These are phyloP conservation scores for Verasper variegatus DNA, from an alignment of 2,113 vertebrate species.

Conservation along the genomic window DNA sequence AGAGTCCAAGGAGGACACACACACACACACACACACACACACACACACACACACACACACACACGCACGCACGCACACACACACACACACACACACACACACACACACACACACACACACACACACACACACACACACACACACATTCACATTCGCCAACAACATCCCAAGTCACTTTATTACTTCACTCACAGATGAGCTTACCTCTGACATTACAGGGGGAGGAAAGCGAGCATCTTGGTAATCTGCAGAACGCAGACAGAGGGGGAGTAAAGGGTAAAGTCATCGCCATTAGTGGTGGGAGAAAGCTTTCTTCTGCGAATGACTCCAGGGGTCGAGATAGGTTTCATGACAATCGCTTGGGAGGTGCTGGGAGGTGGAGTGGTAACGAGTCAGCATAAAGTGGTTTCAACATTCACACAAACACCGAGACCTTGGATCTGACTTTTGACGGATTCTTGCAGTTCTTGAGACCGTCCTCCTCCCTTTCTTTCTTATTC, in stretches of 20 bases:
- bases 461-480: too few relatives aligned
- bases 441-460: too few relatives aligned
- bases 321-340: conserved; percentile 18
- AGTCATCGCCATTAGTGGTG: conserved; percentile 38
- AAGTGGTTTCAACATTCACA: too few relatives aligned
- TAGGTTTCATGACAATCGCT: conserved; percentile 11
- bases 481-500: too few relatives aligned
- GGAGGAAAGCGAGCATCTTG: conserved; percentile 19
- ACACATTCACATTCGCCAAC: conserved; percentile 6
- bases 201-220: conserved; percentile 51
- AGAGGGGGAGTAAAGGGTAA: conserved; percentile 51
- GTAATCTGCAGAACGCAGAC: conserved; percentile 11
- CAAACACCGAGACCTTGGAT: too few relatives aligned
- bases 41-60: neutral
- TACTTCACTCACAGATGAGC: conserved; percentile 23
- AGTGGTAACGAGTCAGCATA: neutral
- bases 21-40: neutral
- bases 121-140: neutral
- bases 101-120: neutral
- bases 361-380: neutral
- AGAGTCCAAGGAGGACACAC: conserved; percentile 13
- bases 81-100: neutral
- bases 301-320: conserved; percentile 29
- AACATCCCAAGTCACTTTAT: conserved; percentile 37
- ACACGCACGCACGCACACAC: neutral